Evolutionary conservation across 2,888 invertebrate species (phyloP).

Genomic region (Euplagia quadripunctaria): DNA sequence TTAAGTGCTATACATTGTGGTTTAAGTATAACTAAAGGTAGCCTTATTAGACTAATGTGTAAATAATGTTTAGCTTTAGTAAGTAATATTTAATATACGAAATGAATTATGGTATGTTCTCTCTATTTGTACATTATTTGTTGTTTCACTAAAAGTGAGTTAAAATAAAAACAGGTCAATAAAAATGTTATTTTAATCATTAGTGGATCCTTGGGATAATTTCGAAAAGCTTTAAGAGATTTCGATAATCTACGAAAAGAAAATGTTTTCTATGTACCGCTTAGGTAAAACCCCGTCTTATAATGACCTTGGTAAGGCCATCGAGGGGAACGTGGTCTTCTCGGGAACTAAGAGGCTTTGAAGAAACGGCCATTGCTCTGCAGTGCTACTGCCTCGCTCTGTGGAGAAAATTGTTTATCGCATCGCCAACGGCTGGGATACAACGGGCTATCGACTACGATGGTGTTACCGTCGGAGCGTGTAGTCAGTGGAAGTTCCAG

Average conservation of each 20-base stretch:
- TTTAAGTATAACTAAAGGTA: background rate
- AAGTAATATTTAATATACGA: slow-evolving; percentile 32
- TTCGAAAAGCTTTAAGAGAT: too few relatives aligned
- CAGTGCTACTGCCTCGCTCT: too few relatives aligned
- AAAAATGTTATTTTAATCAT: background rate
- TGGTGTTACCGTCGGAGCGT: too few relatives aligned
- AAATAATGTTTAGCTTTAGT: slow-evolving; percentile 32
- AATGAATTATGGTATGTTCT: slow-evolving; percentile 36
- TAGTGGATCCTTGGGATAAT: background rate
- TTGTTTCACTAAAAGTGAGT: slow-evolving; percentile 36
- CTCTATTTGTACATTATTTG: slow-evolving; percentile 28
- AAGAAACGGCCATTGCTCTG: background rate
- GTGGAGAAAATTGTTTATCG: background rate
- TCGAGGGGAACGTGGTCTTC: background rate
- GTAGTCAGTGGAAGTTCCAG: background rate
- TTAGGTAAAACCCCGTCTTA: too few relatives aligned
- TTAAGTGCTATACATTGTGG: slow-evolving; percentile 7
- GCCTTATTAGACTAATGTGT: slow-evolving; percentile 19
- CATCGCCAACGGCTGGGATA: background rate
- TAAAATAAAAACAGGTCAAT: slow-evolving; percentile 26
- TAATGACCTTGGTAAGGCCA: too few relatives aligned
- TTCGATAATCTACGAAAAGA: too few relatives aligned
- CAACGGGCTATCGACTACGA: background rate
- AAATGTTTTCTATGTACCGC: too few relatives aligned
- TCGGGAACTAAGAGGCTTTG: background rate